Percentiles rank a stretch among this genome's conserved stretches.
phyloP scores from a whole-genome alignment of 1,140 invertebrate species.

The Agrypnia vestita region DNA sequence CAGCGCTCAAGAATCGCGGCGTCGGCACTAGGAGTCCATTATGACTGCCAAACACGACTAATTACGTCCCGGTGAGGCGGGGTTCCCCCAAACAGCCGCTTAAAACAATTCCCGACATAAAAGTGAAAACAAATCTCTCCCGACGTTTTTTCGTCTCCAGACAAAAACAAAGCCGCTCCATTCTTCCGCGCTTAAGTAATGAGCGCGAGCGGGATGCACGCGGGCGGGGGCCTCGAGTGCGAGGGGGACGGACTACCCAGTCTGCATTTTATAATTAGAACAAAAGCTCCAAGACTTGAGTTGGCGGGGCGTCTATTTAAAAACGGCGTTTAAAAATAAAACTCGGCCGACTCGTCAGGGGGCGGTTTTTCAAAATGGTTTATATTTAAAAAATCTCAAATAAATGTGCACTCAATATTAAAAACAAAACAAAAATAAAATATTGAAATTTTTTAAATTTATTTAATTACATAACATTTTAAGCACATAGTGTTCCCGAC shows the following conservation, averaged over 20 bases:
- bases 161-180: conserved; percentile 56
- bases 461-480: too few species aligned
- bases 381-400: background rate
- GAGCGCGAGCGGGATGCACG: conserved; percentile 42
- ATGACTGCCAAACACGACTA: background rate
- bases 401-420: background rate
- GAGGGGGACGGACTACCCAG: conserved; percentile 42
- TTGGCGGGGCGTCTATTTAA: conserved; percentile 56
- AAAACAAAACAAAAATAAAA: too few species aligned
- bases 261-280: conserved; percentile 61
- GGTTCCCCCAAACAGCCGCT: conserved; percentile 14
- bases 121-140: conserved; percentile 51
- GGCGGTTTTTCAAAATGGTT: conserved; percentile 6
- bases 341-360: conserved; percentile 14
- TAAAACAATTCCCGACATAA: conserved; percentile 34
- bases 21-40: background rate
- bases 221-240: background rate
- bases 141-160: conserved; percentile 44
- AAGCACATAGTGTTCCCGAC: too few species aligned
- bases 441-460: too few species aligned
- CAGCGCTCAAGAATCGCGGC: background rate
- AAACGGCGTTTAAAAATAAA: conserved; percentile 48
- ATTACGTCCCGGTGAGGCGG: conserved; percentile 1
- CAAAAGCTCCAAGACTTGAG: conserved; percentile 54
- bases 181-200: conserved; percentile 46